phyloP scores from a whole-genome alignment of 2,113 vertebrate genomes.

The Megaleporinus macrocephalus region DNA sequence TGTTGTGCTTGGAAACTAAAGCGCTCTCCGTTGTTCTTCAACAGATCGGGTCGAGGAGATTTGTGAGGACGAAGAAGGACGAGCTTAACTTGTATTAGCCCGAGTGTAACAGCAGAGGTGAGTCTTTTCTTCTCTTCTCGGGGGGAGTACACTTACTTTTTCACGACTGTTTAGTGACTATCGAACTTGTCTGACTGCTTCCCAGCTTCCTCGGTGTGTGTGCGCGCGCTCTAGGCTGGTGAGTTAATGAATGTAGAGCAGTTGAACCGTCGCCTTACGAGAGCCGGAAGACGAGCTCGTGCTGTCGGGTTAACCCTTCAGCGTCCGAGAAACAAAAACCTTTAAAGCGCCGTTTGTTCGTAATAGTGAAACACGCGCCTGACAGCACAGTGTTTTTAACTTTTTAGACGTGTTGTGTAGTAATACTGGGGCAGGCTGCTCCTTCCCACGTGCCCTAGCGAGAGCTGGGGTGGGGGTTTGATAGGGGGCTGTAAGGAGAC shows the following conservation, averaged over 20 bases:
- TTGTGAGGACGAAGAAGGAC: constrained; percentile 4
- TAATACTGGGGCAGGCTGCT: neutral
- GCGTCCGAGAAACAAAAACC: neutral
- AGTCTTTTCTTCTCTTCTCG: neutral
- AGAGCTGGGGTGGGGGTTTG: neutral
- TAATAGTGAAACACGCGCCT: too few species aligned
- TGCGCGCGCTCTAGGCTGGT: neutral
- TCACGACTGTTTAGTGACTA: too few species aligned
- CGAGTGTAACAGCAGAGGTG: constrained; percentile 35
- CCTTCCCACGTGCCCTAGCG: constrained; percentile 46
- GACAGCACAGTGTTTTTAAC: too few species aligned
- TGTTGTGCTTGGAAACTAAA: constrained; percentile 9
- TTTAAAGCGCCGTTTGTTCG: too few species aligned
- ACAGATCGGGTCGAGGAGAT: constrained; percentile 35
- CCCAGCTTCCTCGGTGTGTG: neutral
- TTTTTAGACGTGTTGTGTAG: neutral
- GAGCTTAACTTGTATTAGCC: neutral
- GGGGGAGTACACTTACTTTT: too few species aligned
- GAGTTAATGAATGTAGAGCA: constrained; percentile 38
- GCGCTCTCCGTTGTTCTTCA: constrained; percentile 35
- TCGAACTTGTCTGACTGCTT: too few species aligned
- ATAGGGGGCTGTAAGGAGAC: too few species aligned
- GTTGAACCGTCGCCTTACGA: constrained; percentile 9
- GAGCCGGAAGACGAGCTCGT: constrained; percentile 34
- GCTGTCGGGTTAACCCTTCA: constrained; percentile 31